A percentile compares a stretch with the other conserved stretches of the same genome.
These are phyloP conservation scores for Calidris pugnax DNA, from an alignment of 2,113 vertebrate genomes.

Conservation along the genomic window DNA sequence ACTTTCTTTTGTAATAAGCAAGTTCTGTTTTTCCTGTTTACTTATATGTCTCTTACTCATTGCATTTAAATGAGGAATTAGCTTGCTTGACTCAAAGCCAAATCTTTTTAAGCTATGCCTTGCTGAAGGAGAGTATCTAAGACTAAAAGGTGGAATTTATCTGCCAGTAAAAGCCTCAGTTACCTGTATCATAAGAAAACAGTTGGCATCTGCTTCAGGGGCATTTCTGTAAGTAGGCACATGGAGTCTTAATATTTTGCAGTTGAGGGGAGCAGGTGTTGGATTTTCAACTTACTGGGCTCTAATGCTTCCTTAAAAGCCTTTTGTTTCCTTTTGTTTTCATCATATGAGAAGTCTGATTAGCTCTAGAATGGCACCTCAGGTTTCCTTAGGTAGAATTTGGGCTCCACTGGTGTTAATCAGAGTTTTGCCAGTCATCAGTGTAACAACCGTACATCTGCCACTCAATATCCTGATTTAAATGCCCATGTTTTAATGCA, in stretches of 20 bases:
- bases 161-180: background rate
- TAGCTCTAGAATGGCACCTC: background rate
- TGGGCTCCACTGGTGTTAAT: background rate
- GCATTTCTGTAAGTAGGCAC: background rate
- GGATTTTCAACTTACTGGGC: background rate
- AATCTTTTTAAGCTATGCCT: conserved; percentile 11
- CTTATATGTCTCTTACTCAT: conserved; percentile 36
- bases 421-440: background rate
- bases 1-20: conserved; percentile 32
- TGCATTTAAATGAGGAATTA: conserved; percentile 48
- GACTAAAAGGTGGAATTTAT: background rate
- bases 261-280: background rate
- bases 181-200: background rate
- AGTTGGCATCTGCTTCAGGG: background rate
- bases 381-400: background rate
- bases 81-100: conserved; percentile 44
- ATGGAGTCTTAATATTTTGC: background rate
- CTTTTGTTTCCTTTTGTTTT: background rate
- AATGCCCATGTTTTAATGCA: background rate
- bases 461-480: background rate
- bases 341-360: background rate
- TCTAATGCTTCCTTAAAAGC: background rate
- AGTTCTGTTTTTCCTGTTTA: conserved; percentile 47
- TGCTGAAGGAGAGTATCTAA: conserved; percentile 21
- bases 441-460: background rate